These are phyloP conservation scores for Antheraea pernyi DNA, from an alignment of 1,140 invertebrate genomes.

Conservation along the genomic window DNA sequence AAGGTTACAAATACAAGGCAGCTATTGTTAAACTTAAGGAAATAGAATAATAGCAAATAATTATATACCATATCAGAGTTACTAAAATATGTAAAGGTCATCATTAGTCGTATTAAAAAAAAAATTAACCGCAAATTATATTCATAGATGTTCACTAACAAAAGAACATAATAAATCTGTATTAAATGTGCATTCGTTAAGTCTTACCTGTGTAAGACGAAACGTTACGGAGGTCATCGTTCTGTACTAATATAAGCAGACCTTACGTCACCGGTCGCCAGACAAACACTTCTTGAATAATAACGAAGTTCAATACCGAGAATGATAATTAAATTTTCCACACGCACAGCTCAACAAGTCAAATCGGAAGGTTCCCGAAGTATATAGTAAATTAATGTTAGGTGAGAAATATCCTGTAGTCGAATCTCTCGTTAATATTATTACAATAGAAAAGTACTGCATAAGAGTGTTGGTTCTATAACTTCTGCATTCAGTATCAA, in stretches of 20 bases:
- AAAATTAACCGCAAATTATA: neutral
- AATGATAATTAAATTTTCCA: slow-evolving; percentile 74
- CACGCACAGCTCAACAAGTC: slow-evolving; percentile 44
- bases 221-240: slow-evolving; percentile 56
- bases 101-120: neutral
- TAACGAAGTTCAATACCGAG: slow-evolving; percentile 56
- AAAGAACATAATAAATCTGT: neutral
- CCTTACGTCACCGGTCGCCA: slow-evolving; percentile 64
- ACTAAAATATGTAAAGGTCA: neutral
- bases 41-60: neutral
- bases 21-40: neutral
- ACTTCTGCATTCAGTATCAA: neutral
- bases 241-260: slow-evolving; percentile 45
- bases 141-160: neutral
- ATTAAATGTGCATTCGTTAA: neutral
- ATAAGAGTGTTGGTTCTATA: neutral
- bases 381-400: slow-evolving; percentile 23
- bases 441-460: slow-evolving; percentile 17
- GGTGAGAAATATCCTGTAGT: slow-evolving; percentile 22
- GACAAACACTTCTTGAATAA: slow-evolving; percentile 65
- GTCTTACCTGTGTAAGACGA: neutral
- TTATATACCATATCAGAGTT: neutral
- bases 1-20: neutral
- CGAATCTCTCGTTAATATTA: slow-evolving; percentile 20
- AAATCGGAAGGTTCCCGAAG: slow-evolving; percentile 46